phyloP scores from a whole-genome alignment of 2,113 vertebrate genomes.

The Hemibagrus wyckioides region DNA sequence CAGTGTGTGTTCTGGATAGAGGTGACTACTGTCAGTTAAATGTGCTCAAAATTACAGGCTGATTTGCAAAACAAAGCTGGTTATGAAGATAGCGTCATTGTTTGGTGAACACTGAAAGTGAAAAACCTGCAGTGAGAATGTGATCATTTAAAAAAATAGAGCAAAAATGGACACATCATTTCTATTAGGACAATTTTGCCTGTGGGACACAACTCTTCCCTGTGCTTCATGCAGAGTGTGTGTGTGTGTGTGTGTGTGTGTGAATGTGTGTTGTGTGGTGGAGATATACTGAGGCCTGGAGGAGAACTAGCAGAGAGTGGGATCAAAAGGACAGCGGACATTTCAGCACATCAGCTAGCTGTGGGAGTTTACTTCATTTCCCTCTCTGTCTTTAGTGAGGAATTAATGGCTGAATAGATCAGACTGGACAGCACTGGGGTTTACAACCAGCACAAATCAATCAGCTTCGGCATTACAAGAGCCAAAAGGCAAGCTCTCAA shows the following conservation, averaged over 20 bases:
- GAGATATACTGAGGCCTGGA: neutral
- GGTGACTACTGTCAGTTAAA: neutral
- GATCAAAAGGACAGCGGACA: conserved; percentile 48
- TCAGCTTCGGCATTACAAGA: conserved; percentile 57
- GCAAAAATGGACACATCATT: conserved; percentile 29
- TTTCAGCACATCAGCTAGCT: conserved; percentile 52
- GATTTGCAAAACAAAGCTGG: neutral
- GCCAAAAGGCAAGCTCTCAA: conserved; percentile 45
- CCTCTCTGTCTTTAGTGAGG: conserved; percentile 62
- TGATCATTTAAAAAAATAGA: conserved; percentile 10
- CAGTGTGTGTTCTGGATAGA: neutral
- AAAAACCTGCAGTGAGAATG: neutral
- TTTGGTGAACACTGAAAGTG: neutral
- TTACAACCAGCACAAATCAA: conserved; percentile 60
- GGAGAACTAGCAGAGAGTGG: conserved; percentile 23
- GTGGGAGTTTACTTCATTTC: conserved; percentile 65
- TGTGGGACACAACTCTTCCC: neutral
- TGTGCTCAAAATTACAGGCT: neutral
- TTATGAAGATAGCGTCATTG: neutral
- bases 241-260: conserved; percentile 19
- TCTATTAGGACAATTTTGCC: conserved; percentile 21
- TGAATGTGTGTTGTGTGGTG: conserved; percentile 14
- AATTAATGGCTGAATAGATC: conserved; percentile 75
- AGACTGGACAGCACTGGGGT: conserved; percentile 70
- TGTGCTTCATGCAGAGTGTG: neutral